Base-by-base conservation (phyloP, 1,140 invertebrate genomes). In the Stegodyphus dumicola region DNA sequence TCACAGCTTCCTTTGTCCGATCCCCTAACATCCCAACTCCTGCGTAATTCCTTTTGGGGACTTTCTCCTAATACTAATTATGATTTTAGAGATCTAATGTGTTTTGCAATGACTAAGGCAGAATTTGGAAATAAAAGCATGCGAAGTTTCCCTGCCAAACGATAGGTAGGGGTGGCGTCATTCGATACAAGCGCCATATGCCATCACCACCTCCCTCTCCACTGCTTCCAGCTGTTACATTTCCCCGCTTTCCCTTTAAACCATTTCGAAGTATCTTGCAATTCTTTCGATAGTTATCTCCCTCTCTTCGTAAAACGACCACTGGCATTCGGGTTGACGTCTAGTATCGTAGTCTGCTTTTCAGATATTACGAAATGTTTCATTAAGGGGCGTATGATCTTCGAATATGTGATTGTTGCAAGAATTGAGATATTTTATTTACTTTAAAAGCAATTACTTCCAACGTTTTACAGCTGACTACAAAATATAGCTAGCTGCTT, bases 21-120 rank as follows among this genome's bases (percentile, higher is more conserved):
- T 60, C 53, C 79, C 79, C 79, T 81, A 66, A 81, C 79, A 81
- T 74, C 73, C 73, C 81, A 84, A 56, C 71, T 76, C 69, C 48
- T 53, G 52, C 51, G 71, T 74, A 83, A 83, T 83, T 53, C 64
- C 60, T 65, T 83, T 75, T 10, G 48, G 71, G 79, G 79, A 52
- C 7, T n/a, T n/a, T 80, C 54, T 69, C 54, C 53, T 53, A 51
- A 73, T 71, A 69, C 33, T 4, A 11, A 49, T 64, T 15, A 15
- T 60, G 15, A 67, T 67, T 17, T 67, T 67, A 15, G 10, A n/a
- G 17, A 9, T 67, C 33, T 33, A 3, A 33, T 33, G 33, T 33
- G 33, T 33, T 33, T 33, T 33, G 33, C 3, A 33, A 33, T 33
- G 33, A 3, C 33, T 33, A 15, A 60, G 56, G 9, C 15, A 9